phyloP scores from a whole-genome alignment of 2,113 vertebrate species.

The Neomonachus schauinslandi region DNA sequence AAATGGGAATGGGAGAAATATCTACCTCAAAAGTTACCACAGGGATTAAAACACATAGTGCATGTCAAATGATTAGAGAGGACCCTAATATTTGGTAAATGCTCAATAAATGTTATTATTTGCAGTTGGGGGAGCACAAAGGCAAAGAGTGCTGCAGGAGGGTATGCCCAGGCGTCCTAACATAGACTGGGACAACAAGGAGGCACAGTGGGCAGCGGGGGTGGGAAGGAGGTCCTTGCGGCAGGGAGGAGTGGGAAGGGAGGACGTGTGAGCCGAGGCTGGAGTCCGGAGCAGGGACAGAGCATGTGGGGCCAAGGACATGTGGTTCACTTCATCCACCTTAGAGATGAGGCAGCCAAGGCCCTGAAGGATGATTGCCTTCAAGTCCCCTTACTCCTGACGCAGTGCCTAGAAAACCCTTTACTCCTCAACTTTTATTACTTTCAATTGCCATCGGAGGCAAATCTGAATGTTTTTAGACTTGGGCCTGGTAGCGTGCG shows the following conservation, averaged over 20 bases:
- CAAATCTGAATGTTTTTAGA: not conserved
- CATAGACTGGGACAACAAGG: not conserved
- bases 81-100: not conserved
- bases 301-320: not conserved
- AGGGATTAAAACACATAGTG: not conserved
- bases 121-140: not conserved
- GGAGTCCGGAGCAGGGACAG: not conserved
- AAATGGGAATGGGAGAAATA: not conserved
- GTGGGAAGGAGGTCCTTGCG: fast-evolving
- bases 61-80: not conserved
- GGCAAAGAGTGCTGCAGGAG: not conserved
- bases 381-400: not conserved
- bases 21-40: not conserved
- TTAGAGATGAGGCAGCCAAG: not conserved
- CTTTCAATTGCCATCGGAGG: not conserved
- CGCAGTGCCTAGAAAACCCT: not conserved
- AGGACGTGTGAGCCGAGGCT: not conserved
- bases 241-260: not conserved
- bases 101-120: not conserved
- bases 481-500: not conserved
- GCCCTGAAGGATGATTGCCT: not conserved
- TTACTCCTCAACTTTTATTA: not conserved
- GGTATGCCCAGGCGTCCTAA: fast-evolving
- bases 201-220: not conserved
- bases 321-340: not conserved